Percentiles rank a stretch among this genome's conserved stretches.
Conservation (phyloP, 2,888 invertebrate species). For the Eutolmus rufibarbis region DNA sequence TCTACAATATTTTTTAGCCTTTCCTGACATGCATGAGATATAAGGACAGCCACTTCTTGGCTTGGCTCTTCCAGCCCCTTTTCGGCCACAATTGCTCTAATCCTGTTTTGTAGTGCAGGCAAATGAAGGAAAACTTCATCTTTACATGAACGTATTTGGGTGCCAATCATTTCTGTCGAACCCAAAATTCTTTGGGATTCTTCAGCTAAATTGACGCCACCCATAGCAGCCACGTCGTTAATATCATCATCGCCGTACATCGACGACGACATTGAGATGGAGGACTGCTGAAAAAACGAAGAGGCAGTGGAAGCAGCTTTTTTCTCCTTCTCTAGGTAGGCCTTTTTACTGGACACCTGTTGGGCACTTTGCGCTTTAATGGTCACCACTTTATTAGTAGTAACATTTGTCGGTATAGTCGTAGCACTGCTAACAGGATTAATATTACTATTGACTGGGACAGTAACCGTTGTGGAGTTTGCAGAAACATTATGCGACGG, state of each 20-base stretch:
- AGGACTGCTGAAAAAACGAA: constrained; percentile 65
- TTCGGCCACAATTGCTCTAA: constrained; percentile 77
- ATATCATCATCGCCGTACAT: constrained; percentile 90
- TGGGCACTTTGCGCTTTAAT: constrained; percentile 62
- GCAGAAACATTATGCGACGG: constrained; percentile 46
- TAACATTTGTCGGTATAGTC: constrained; percentile 53
- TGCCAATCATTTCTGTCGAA: constrained; percentile 87
- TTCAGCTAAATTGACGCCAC: constrained; percentile 96
- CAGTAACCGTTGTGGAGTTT: constrained; percentile 45
- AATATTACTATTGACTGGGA: constrained; percentile 55
- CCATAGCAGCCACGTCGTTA: constrained; percentile 99
- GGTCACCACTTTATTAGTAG: constrained; percentile 48
- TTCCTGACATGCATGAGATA: constrained; percentile 95
- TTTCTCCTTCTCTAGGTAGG: constrained; percentile 80
- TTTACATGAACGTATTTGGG: constrained; percentile 88
- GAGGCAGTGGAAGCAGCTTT: constrained; percentile 64
- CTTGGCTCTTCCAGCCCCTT: constrained; percentile 83
- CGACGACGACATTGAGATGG: constrained; percentile 63
- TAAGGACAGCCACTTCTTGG: constrained; percentile 85
- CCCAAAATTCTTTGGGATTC: constrained; percentile 94
- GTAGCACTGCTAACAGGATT: constrained; percentile 8
- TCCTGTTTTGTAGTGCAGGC: constrained; percentile 76
- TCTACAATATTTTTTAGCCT: constrained; percentile 88
- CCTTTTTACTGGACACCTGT: constrained; percentile 63
- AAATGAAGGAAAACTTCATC: constrained; percentile 88